Evolutionary conservation across 1,140 invertebrate genomes (phyloP).

Genomic region (Pseudomyrmex concolor): DNA sequence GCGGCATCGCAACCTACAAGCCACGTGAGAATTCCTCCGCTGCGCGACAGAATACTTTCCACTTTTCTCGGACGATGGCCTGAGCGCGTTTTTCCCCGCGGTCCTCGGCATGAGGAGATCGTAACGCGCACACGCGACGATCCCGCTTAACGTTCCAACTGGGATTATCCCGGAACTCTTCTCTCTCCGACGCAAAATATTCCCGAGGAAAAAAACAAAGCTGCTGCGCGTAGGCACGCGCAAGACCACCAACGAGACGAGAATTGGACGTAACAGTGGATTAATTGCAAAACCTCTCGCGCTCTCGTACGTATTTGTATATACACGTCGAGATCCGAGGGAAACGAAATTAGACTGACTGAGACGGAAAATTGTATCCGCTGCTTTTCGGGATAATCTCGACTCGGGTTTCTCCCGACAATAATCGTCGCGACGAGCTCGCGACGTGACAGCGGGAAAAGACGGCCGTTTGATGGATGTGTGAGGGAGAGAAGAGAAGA

Average conservation of each 20-base stretch:
- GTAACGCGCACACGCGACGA: constrained; percentile 41
- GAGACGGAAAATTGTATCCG: constrained; percentile 22
- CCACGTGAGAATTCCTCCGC: constrained; percentile 64
- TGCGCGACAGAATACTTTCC: constrained; percentile 14
- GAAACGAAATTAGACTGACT: constrained; percentile 26
- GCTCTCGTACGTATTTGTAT: background rate
- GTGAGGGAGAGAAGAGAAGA: too few relatives aligned
- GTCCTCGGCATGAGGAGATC: background rate
- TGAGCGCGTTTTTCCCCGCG: constrained; percentile 9
- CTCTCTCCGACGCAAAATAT: constrained; percentile 28
- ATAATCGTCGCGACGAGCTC: constrained; percentile 2
- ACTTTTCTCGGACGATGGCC: constrained; percentile 7
- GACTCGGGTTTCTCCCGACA: background rate
- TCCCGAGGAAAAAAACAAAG: constrained; percentile 23
- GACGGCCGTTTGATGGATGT: constrained; percentile 8
- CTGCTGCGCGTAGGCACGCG: background rate
- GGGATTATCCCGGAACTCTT: constrained; percentile 38
- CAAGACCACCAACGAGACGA: constrained; percentile 34
- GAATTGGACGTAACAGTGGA: constrained; percentile 15
- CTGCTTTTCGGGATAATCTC: background rate
- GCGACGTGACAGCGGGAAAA: constrained; percentile 11
- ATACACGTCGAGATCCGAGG: background rate
- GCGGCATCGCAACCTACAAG: constrained; percentile 51
- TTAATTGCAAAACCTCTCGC: constrained; percentile 51
- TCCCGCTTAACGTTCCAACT: constrained; percentile 39